Conservation (phyloP, 2,797 vertebrate species). For the Lacerta viridis region DNA sequence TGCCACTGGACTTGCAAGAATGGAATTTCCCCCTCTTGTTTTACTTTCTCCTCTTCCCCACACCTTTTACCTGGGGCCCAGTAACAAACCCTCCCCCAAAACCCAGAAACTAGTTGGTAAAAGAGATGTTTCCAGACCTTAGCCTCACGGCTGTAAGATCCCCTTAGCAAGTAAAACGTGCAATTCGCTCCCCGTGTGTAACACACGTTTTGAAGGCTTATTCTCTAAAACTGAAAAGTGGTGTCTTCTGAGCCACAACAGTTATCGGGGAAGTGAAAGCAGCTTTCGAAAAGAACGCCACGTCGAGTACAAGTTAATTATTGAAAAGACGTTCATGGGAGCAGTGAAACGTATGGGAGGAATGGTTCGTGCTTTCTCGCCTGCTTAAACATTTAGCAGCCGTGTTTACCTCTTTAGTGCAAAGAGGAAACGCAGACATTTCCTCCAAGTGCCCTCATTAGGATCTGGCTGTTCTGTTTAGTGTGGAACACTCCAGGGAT, state of each 20-base stretch:
- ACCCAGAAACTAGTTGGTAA: background rate
- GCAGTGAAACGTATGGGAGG: background rate
- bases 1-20: background rate
- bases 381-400: slow-evolving; percentile 18
- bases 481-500: slow-evolving; percentile 6
- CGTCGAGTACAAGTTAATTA: slow-evolving; percentile 39
- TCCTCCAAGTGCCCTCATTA: background rate
- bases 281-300: slow-evolving; percentile 11
- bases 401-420: slow-evolving; percentile 3
- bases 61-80: no score
- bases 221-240: background rate
- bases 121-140: background rate
- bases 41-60: background rate
- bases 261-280: background rate
- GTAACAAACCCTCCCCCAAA: no score
- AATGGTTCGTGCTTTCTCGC: background rate
- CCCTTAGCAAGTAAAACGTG: background rate
- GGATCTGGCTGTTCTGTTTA: background rate
- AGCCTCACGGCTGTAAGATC: background rate
- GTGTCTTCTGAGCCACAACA: slow-evolving; percentile 2
- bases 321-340: slow-evolving; percentile 15
- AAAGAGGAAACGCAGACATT: slow-evolving; percentile 12
- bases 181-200: background rate
- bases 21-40: background rate
- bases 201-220: background rate